Conservation (phyloP, 2,113 vertebrate species). For the Monopterus albus region DNA sequence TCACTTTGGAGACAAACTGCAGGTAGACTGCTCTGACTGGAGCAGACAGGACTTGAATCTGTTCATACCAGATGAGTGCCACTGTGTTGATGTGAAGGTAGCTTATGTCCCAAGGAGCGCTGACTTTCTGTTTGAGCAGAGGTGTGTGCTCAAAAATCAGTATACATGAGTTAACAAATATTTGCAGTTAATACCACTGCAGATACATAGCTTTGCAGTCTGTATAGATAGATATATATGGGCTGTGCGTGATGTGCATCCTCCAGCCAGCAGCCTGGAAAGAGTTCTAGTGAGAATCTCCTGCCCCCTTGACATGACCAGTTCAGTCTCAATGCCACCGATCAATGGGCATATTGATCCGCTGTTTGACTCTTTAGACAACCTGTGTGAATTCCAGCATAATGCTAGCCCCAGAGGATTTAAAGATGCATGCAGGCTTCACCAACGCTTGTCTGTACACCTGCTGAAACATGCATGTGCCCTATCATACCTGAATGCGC, state of each 20-base stretch:
- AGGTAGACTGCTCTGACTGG: slow-evolving; percentile 62
- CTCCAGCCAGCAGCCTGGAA: slow-evolving; percentile 40
- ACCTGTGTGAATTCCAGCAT: slow-evolving; percentile 76
- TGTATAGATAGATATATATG: background rate
- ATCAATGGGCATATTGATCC: slow-evolving; percentile 75
- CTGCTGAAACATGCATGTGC: background rate
- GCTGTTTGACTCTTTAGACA: slow-evolving; percentile 78
- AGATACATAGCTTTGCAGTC: background rate
- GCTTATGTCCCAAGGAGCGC: slow-evolving; percentile 23
- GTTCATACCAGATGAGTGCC: slow-evolving; percentile 38
- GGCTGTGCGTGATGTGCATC: background rate
- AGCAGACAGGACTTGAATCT: slow-evolving; percentile 65
- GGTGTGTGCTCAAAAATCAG: slow-evolving; percentile 10
- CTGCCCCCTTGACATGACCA: slow-evolving; percentile 69
- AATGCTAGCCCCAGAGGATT: slow-evolving; percentile 65
- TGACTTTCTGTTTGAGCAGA: background rate
- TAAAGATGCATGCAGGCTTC: slow-evolving; percentile 10
- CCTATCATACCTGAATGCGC: background rate
- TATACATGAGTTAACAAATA: slow-evolving; percentile 24
- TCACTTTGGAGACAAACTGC: slow-evolving; percentile 78
- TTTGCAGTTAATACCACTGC: slow-evolving; percentile 3
- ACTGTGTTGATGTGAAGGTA: slow-evolving; percentile 22
- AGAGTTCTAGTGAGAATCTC: slow-evolving; percentile 69
- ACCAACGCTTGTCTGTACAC: background rate
- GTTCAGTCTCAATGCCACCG: slow-evolving; percentile 77